Conservation (phyloP, 2,888 invertebrate species). For the Eustalomyia histrio region DNA sequence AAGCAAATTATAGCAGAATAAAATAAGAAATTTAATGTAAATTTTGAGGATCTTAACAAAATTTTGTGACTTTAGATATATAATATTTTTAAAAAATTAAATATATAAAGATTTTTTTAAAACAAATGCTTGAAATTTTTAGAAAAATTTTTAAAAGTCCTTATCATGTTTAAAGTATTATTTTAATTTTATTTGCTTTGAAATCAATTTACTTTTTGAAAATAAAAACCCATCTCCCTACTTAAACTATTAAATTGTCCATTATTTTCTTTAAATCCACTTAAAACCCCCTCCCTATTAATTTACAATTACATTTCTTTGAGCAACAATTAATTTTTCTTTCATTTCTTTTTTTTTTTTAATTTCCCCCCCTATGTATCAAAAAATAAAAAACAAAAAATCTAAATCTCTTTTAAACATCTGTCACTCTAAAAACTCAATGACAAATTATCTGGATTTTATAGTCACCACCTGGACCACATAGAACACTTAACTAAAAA, state of each 20-base stretch:
- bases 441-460: conserved; percentile 62
- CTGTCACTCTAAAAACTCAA: conserved; percentile 56
- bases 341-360: background rate
- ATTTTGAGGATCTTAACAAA: background rate
- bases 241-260: background rate
- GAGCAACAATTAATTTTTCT: background rate
- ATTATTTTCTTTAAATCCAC: background rate
- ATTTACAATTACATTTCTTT: background rate
- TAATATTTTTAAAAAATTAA: too few species aligned
- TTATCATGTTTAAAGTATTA: too few species aligned
- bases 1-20: background rate
- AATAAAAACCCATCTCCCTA: background rate
- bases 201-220: too few species aligned
- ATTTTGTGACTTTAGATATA: too few species aligned
- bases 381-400: conserved; percentile 15
- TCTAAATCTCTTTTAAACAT: conserved; percentile 55
- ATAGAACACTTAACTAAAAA: conserved; percentile 53
- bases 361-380: background rate
- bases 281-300: background rate
- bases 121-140: too few species aligned
- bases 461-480: conserved; percentile 64
- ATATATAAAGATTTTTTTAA: too few species aligned
- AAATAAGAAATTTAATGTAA: background rate
- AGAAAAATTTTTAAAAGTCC: too few species aligned
- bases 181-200: too few species aligned